Conservation (phyloP, 2,797 vertebrate species). For the Benthosema pterotum region DNA sequence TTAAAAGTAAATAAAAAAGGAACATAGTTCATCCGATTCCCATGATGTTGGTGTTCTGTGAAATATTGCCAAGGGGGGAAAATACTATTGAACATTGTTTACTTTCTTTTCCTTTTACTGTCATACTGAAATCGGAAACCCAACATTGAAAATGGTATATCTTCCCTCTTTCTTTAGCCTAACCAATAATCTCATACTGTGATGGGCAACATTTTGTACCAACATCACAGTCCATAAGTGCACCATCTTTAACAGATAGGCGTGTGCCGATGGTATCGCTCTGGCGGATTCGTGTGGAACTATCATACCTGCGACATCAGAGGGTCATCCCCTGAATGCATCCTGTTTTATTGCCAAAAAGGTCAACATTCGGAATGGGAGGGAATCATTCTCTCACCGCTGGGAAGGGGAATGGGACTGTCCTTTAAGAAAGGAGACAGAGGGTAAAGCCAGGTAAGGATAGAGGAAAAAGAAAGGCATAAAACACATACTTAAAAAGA, state of each 20-base stretch:
- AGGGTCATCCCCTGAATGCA: slow-evolving; percentile 64
- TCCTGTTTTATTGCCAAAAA: slow-evolving; percentile 72
- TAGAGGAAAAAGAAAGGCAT: too few species aligned
- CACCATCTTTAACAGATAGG: slow-evolving; percentile 51
- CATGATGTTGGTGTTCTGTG: too few species aligned
- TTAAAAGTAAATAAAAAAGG: too few species aligned
- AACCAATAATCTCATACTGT: slow-evolving; percentile 37
- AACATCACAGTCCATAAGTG: slow-evolving; percentile 43
- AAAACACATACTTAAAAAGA: slow-evolving; percentile 22
- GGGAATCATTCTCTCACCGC: slow-evolving; percentile 71
- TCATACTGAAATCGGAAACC: slow-evolving; percentile 23
- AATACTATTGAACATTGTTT: slow-evolving; percentile 16
- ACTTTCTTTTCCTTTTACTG: slow-evolving; percentile 18
- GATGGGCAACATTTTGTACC: slow-evolving; percentile 46
- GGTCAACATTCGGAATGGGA: slow-evolving; percentile 74
- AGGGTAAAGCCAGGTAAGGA: slow-evolving; percentile 28
- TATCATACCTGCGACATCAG: slow-evolving; percentile 66
- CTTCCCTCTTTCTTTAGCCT: slow-evolving; percentile 11
- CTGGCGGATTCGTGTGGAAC: slow-evolving; percentile 61
- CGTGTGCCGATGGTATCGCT: slow-evolving; percentile 55
- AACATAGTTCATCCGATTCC: too few species aligned
- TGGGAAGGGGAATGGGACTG: slow-evolving; percentile 48
- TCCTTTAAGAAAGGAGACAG: slow-evolving; percentile 40
- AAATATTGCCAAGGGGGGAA: slow-evolving; percentile 18
- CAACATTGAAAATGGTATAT: slow-evolving; percentile 40